A percentile compares a stretch with the other conserved stretches of the same genome.
phyloP scores from a whole-genome alignment of 2,888 invertebrate genomes.

The Melieria picta region DNA sequence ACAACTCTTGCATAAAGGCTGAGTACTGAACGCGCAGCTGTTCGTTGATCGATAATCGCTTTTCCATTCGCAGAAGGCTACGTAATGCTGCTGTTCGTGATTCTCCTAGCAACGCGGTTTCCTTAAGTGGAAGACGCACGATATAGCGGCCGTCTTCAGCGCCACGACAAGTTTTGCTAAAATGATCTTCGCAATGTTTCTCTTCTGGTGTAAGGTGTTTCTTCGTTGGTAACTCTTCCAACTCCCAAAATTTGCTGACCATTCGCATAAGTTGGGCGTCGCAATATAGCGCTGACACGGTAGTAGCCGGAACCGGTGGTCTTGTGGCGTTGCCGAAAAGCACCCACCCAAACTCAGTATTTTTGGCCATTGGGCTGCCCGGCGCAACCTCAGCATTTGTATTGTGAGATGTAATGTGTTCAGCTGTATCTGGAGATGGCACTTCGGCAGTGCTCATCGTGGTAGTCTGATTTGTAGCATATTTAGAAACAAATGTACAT shows the following conservation, averaged over 20 bases:
- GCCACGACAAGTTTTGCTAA: constrained; percentile 20
- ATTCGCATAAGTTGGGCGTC: constrained; percentile 8
- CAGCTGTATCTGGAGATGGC: neutral
- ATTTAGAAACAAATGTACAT: neutral
- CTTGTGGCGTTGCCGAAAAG: constrained; percentile 12
- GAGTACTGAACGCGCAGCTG: constrained; percentile 13
- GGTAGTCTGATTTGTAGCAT: neutral
- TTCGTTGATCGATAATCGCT: constrained; percentile 21
- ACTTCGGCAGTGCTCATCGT: neutral
- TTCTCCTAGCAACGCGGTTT: no score
- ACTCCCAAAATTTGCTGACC: constrained; percentile 34
- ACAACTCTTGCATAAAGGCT: constrained; percentile 28
- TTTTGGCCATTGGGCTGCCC: constrained; percentile 23
- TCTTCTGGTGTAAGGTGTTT: constrained; percentile 25
- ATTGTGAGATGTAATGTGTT: neutral
- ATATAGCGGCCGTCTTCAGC: constrained; percentile 32
- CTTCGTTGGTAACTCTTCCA: constrained; percentile 32
- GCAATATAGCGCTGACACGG: neutral
- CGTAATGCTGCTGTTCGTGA: constrained; percentile 23
- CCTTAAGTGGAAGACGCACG: no score
- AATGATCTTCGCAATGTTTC: constrained; percentile 36
- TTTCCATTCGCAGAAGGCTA: constrained; percentile 28
- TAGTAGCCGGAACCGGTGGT: neutral
- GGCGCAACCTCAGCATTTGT: neutral
- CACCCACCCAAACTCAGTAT: constrained; percentile 31